Evolutionary conservation across 1,140 invertebrate genomes (phyloP).

Genomic region (Neuroterus valhalla): DNA sequence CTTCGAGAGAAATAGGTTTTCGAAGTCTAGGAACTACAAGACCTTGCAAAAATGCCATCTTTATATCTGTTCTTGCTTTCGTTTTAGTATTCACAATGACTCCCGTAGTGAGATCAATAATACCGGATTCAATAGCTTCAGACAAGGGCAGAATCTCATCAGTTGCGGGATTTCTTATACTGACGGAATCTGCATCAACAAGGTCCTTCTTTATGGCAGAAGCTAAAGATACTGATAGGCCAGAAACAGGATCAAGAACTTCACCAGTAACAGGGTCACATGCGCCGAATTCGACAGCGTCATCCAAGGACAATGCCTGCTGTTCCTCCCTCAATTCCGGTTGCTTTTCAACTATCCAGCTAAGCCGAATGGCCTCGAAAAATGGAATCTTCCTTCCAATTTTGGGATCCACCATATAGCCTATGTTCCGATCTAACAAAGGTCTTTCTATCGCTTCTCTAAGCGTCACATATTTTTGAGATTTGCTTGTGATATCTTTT

Average conservation of each 20-base stretch:
- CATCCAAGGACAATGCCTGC: slow-evolving; percentile 77
- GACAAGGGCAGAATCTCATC: slow-evolving; percentile 83
- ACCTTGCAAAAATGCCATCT: slow-evolving; percentile 82
- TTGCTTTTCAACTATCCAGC: slow-evolving; percentile 53
- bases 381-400: slow-evolving; percentile 88
- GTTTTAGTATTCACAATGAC: slow-evolving; percentile 83
- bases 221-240: slow-evolving; percentile 78
- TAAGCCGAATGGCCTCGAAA: slow-evolving; percentile 85
- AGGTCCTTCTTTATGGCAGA: slow-evolving; percentile 84
- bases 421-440: slow-evolving; percentile 84
- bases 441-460: slow-evolving; percentile 83
- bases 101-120: slow-evolving; percentile 85
- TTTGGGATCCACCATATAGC: slow-evolving; percentile 88
- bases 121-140: slow-evolving; percentile 85
- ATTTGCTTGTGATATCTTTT: slow-evolving; percentile 83
- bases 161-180: slow-evolving; percentile 81
- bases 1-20: slow-evolving; percentile 85
- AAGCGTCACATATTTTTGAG: slow-evolving; percentile 82
- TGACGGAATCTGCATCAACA: slow-evolving; percentile 84
- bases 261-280: slow-evolving; percentile 80
- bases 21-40: slow-evolving; percentile 80
- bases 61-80: slow-evolving; percentile 80
- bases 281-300: slow-evolving; percentile 80
- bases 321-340: slow-evolving; percentile 50
- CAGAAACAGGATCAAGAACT: slow-evolving; percentile 79